Conservation (phyloP, 2,113 vertebrate species). For the Miniopterus natalensis region DNA sequence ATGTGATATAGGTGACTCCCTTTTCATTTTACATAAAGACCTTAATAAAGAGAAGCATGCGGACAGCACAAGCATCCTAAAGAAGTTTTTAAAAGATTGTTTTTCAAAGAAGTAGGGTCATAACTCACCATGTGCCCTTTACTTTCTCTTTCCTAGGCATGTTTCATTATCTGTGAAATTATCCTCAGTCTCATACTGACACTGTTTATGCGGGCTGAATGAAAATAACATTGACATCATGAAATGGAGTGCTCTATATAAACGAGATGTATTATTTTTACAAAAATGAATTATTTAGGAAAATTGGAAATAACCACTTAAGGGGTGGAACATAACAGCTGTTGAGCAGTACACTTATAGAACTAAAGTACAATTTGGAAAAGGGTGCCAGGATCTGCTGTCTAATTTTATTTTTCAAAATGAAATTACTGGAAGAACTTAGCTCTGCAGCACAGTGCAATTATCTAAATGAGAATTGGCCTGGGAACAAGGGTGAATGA, state of each 20-base stretch:
- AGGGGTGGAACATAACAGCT: slow-evolving; percentile 63
- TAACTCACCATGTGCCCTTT: neutral
- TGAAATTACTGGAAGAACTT: slow-evolving; percentile 72
- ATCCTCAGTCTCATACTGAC: slow-evolving; percentile 32
- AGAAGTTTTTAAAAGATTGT: neutral
- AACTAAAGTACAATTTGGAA: slow-evolving; percentile 47
- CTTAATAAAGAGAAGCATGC: neutral
- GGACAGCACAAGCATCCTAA: neutral
- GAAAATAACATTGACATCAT: slow-evolving; percentile 70
- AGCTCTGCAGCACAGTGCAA: slow-evolving; percentile 37
- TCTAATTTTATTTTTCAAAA: slow-evolving; percentile 77
- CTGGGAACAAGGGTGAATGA: slow-evolving; percentile 58
- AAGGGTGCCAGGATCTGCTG: slow-evolving; percentile 46
- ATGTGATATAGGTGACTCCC: neutral
- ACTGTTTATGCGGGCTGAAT: slow-evolving; percentile 66
- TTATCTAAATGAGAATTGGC: slow-evolving; percentile 68
- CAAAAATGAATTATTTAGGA: slow-evolving; percentile 74
- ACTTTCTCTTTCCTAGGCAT: neutral
- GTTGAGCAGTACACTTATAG: slow-evolving; percentile 27
- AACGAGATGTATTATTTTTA: slow-evolving; percentile 72
- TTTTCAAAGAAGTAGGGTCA: slow-evolving; percentile 24
- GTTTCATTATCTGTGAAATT: slow-evolving; percentile 70
- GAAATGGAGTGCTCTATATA: slow-evolving; percentile 59
- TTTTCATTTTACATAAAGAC: neutral
- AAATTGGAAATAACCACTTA: slow-evolving; percentile 68